Conservation (phyloP, 1,140 invertebrate genomes). For the Physella acuta region DNA sequence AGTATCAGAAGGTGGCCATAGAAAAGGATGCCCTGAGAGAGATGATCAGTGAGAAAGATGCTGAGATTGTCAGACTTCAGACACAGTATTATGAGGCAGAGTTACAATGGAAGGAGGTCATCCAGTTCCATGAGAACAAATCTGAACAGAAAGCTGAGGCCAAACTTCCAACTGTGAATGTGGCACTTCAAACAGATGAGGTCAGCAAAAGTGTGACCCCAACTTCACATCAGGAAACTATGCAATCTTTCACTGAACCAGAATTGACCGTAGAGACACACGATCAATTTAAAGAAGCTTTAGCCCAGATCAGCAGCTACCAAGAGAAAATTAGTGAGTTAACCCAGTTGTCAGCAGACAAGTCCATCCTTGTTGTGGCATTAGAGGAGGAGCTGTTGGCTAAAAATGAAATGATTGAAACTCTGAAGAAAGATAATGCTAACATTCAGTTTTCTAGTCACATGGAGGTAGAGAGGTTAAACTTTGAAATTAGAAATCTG, state of each 20-base stretch:
- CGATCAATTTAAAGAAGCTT: slow-evolving; percentile 18
- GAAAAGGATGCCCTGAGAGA: slow-evolving; percentile 32
- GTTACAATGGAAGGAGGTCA: slow-evolving; percentile 24
- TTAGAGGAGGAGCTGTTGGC: background rate
- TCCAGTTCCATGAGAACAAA: slow-evolving; percentile 18
- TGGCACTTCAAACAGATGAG: slow-evolving; percentile 22
- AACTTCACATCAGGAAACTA: slow-evolving; percentile 18
- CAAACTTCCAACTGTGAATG: slow-evolving; percentile 21
- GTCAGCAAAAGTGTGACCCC: slow-evolving; percentile 18
- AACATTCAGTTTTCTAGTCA: background rate
- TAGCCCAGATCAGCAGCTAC: background rate
- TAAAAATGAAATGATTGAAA: background rate
- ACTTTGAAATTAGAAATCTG: slow-evolving; percentile 24
- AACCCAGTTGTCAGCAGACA: background rate
- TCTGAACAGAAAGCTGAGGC: slow-evolving; percentile 23
- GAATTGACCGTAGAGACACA: slow-evolving; percentile 10
- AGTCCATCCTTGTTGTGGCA: background rate
- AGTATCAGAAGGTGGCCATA: slow-evolving; percentile 27
- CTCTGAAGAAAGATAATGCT: background rate
- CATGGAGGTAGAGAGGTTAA: slow-evolving; percentile 7
- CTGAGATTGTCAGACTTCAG: slow-evolving; percentile 33
- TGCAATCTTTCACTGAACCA: background rate
- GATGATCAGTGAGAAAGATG: slow-evolving; percentile 30
- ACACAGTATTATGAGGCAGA: slow-evolving; percentile 32
- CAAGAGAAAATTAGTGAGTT: slow-evolving; percentile 1